Percentiles rank a stretch among this genome's conserved stretches.
phyloP scores from a whole-genome alignment of 2,113 vertebrate species.

The Stigmatopora nigra region DNA sequence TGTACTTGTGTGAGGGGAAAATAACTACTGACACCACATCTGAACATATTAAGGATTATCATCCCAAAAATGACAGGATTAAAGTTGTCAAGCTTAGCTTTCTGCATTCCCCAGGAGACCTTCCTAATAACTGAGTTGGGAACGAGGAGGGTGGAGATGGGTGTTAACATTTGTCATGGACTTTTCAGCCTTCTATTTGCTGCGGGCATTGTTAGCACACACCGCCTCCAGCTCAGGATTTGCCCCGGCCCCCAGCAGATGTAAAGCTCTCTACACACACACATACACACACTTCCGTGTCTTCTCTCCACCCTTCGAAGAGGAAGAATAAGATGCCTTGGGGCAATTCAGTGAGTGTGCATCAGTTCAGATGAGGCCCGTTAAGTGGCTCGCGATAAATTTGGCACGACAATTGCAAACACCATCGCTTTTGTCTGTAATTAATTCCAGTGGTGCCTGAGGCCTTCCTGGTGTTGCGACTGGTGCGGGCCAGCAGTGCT shows the following conservation, averaged over 20 bases:
- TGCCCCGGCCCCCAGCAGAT: conserved; percentile 79
- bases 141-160: conserved; percentile 32
- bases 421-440: conserved; percentile 94
- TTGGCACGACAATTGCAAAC: conserved; percentile 95
- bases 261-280: conserved; percentile 52
- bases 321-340: conserved; percentile 64
- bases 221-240: conserved; percentile 82
- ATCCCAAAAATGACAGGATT: conserved; percentile 72
- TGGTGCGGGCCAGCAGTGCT: conserved; percentile 81
- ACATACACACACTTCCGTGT: conserved; percentile 30
- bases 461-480: conserved; percentile 74
- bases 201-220: conserved; percentile 84
- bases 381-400: conserved; percentile 98
- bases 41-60: conserved; percentile 73
- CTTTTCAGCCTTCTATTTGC: conserved; percentile 80
- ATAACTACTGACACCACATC: conserved; percentile 57
- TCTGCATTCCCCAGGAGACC: conserved; percentile 60
- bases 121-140: conserved; percentile 41
- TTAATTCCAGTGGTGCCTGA: conserved; percentile 96
- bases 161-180: conserved; percentile 61
- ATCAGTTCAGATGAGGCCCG: conserved; percentile 91
- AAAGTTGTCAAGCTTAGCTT: conserved; percentile 64
- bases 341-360: conserved; percentile 73
- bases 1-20: conserved; percentile 49
- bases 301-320: conserved; percentile 52